Percentiles rank a stretch among this genome's conserved stretches.
phyloP scores from a whole-genome alignment of 1,140 invertebrate species.

The Caenorhabditis tropicalis region DNA sequence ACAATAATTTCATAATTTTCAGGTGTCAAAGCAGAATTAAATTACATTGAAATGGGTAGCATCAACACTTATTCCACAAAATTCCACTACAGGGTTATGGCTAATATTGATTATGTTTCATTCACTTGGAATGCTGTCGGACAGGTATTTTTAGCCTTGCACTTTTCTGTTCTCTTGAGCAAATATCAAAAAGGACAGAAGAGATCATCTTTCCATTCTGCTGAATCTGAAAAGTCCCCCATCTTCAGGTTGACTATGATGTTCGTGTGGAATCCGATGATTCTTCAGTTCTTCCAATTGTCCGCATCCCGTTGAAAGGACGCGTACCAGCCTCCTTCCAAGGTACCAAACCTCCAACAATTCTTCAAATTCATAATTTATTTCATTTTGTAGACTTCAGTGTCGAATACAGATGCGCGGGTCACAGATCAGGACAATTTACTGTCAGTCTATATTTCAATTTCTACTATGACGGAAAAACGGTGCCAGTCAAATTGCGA shows the following conservation, averaged over 20 bases:
- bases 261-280: conserved; percentile 64
- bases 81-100: conserved; percentile 68
- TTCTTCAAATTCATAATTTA: not conserved
- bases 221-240: not conserved
- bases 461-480: conserved; percentile 59
- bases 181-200: not conserved
- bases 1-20: not conserved
- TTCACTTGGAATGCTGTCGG: conserved; percentile 65
- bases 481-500: conserved; percentile 53
- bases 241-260: conserved; percentile 63
- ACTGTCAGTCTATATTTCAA: conserved; percentile 65
- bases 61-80: conserved; percentile 68
- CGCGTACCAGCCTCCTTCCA: conserved; percentile 59
- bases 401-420: conserved; percentile 67
- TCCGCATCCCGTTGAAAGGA: conserved; percentile 63
- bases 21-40: conserved; percentile 65
- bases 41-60: conserved; percentile 65
- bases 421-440: conserved; percentile 69
- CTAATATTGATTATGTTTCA: conserved; percentile 65
- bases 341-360: conserved; percentile 21
- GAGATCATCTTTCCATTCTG: not conserved
- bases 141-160: not conserved
- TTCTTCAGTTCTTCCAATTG: conserved; percentile 66
- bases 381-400: conserved; percentile 59
- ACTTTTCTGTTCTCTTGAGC: not conserved